Evolutionary conservation across 2,797 vertebrate genomes (phyloP), one percentile per base, ranked within the genome.

Genomic region (Pampus argenteus): DNA sequence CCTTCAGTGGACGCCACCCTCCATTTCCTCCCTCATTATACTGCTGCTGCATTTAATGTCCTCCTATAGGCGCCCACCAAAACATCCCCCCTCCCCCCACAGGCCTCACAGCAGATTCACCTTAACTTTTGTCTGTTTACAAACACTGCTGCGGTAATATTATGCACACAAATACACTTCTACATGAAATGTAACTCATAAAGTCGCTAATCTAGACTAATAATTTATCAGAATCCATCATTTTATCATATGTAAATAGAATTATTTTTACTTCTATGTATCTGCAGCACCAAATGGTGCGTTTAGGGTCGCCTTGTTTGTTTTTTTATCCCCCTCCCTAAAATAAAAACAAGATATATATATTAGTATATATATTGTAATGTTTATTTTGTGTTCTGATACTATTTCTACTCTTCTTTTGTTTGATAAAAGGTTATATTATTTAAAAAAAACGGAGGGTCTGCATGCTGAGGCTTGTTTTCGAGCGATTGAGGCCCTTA

Each of bases 81-180:
- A 83, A 83, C 67, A 69, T n/a, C 70, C 75, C 70, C 75, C 82
- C 66, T 74, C 72, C 83, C n/a, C 77, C 86, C 74, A 4, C 15
- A 28, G 79, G 31, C 84, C 79, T 18, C 68, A 13, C 26, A 6
- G 59, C 63, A 11, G 29, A 38, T 60, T 61, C 58, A 2, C 70
- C 42, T 52, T 65, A 86, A 91, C 80, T 90, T 80, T 74, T 78
- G 87, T 83, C 88, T 94, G 91, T 94, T 94, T 91, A 92, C 86
- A 86, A 91, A 92, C 78, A 86, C 26, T 3, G 34, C 34, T 4
- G 11, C 4, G n/a, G n/a, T n/a, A n/a, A n/a, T n/a, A n/a, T n/a
- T n/a, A n/a, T n/a, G n/a, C n/a, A n/a, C n/a, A n/a, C n/a, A n/a
- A 44, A 31, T 29, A 13, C 28, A 23, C 18, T 25, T 34, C 49